These are phyloP conservation scores for Apotomis turbidana DNA, from an alignment of 2,888 invertebrate genomes.

Conservation along the genomic window DNA sequence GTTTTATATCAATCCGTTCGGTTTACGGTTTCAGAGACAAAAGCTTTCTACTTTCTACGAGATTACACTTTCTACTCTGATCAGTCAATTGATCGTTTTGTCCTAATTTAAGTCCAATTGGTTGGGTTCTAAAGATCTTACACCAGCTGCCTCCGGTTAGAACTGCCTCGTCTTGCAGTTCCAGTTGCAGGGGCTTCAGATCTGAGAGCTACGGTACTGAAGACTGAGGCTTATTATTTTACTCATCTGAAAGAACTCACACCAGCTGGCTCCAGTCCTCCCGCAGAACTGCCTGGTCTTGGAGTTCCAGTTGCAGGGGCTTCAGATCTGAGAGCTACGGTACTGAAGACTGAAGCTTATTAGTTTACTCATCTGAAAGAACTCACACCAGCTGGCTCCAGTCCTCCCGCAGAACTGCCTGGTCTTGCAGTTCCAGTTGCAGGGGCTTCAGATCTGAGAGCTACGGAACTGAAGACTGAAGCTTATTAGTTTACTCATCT, in stretches of 20 bases:
- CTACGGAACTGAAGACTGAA: no score
- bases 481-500: neutral
- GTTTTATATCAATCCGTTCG: no score
- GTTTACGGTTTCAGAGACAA: no score
- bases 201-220: constrained; percentile 70
- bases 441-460: no score
- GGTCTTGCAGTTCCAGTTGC: constrained; percentile 89
- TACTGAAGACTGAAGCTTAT: no score
- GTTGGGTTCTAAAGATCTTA: constrained; percentile 73
- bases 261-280: constrained; percentile 91
- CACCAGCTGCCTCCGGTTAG: constrained; percentile 91
- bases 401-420: constrained; percentile 90
- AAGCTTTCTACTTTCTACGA: no score
- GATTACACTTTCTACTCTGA: no score
- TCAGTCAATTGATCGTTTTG: no score
- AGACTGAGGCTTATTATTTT: no score
- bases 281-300: constrained; percentile 90
- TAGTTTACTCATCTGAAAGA: neutral
- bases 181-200: constrained; percentile 70
- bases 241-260: constrained; percentile 82
- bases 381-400: constrained; percentile 93
- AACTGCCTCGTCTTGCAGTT: no score
- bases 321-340: no score
- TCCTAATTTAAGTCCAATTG: no score
- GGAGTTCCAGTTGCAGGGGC: constrained; percentile 88